phyloP scores from a whole-genome alignment of 2,888 invertebrate genomes.

The Heliconius ethilla region DNA sequence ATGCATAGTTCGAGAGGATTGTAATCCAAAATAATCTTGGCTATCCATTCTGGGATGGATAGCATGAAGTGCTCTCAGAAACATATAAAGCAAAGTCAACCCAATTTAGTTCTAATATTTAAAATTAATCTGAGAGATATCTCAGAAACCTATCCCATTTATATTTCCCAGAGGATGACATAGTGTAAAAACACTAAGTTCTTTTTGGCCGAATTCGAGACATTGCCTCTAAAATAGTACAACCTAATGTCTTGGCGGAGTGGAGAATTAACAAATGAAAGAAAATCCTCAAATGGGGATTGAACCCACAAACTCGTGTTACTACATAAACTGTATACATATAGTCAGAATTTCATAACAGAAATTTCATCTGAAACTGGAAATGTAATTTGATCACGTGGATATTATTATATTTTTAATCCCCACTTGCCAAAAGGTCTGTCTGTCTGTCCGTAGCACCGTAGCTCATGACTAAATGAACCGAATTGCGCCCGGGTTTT shows the following conservation, averaged over 20 bases:
- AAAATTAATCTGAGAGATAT: background rate
- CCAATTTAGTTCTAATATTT: background rate
- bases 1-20: background rate
- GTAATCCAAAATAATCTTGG: background rate
- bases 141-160: too few relatives aligned
- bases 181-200: background rate
- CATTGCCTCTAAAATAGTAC: background rate
- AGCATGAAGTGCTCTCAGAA: background rate
- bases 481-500: too few relatives aligned
- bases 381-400: too few relatives aligned
- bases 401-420: too few relatives aligned
- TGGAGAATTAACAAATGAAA: background rate
- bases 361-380: too few relatives aligned
- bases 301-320: background rate
- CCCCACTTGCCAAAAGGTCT: too few relatives aligned
- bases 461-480: too few relatives aligned
- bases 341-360: too few relatives aligned
- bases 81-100: background rate
- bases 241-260: background rate
- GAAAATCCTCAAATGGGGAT: background rate
- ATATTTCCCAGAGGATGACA: background rate
- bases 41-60: background rate
- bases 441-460: too few relatives aligned
- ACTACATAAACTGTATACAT: too few relatives aligned
- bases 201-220: background rate